phyloP scores from a whole-genome alignment of 2,797 vertebrate genomes.

The Arctocebus calabarensis region DNA sequence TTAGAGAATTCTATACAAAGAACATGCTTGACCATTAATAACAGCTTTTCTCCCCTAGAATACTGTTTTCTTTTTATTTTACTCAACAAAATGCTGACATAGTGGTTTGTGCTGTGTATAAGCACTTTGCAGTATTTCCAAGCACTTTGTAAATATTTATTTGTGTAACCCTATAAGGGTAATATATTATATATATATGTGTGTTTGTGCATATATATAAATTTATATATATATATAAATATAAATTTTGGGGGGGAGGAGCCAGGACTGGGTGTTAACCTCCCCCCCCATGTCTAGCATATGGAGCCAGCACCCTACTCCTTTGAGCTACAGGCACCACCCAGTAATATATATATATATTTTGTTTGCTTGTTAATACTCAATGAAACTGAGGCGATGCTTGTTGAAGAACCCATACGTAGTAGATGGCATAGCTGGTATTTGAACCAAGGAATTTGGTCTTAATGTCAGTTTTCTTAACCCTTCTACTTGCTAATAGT shows the following conservation, averaged over 20 bases:
- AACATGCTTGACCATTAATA: background rate
- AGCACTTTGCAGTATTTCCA: background rate
- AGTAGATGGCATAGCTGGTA: background rate
- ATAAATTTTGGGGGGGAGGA: too few relatives aligned
- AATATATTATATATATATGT: background rate
- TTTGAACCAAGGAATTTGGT: background rate
- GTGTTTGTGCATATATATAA: too few relatives aligned
- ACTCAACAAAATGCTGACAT: background rate
- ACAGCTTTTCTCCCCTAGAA: background rate
- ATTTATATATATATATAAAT: too few relatives aligned
- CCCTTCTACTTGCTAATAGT: background rate
- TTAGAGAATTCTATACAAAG: constrained; percentile 27
- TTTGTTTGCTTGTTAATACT: constrained; percentile 39
- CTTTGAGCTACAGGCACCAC: too few relatives aligned
- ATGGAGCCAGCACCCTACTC: too few relatives aligned
- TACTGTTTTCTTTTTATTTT: constrained; percentile 57
- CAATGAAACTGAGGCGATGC: constrained; percentile 2
- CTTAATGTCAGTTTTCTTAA: background rate
- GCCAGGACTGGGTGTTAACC: too few relatives aligned
- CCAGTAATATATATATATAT: background rate
- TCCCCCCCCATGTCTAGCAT: too few relatives aligned
- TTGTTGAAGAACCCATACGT: background rate
- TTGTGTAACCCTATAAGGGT: background rate
- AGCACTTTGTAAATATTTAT: constrained; percentile 37
- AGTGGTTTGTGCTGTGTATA: background rate